These are phyloP conservation scores for Sinocyclocheilus anophthalmus DNA, from an alignment of 2,113 vertebrate species.

Conservation along the genomic window DNA sequence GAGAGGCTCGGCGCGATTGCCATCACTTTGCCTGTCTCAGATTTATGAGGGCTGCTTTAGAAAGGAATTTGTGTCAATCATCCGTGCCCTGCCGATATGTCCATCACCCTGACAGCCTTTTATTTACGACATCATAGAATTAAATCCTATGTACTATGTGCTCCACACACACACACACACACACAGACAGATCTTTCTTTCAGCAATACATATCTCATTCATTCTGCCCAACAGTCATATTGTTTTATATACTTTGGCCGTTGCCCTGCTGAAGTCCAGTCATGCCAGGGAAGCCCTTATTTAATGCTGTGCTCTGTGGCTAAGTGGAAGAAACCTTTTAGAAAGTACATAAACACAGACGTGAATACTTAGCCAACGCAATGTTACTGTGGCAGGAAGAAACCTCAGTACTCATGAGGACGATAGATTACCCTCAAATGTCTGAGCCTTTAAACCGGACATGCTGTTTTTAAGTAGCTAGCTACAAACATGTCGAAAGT, in stretches of 20 bases:
- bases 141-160: conserved; percentile 2
- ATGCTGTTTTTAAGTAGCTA: not conserved
- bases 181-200: conserved; percentile 19
- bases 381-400: not conserved
- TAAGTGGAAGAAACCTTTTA: conserved; percentile 15
- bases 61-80: conserved; percentile 82
- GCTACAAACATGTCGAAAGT: not conserved
- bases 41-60: conserved; percentile 78
- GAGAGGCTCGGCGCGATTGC: conserved; percentile 42
- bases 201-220: conserved; percentile 27
- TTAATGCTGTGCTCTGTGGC: not conserved
- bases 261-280: conserved; percentile 13
- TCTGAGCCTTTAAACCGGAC: not conserved
- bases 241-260: conserved; percentile 34
- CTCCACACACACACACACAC: not conserved
- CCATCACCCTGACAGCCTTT: conserved; percentile 75
- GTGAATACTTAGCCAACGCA: not conserved
- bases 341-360: conserved; percentile 4
- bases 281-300: conserved; percentile 24
- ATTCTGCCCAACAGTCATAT: conserved; percentile 15
- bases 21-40: conserved; percentile 65
- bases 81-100: conserved; percentile 75
- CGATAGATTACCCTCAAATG: not conserved
- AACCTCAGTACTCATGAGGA: not conserved
- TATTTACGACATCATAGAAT: conserved; percentile 68